These are phyloP conservation scores for Bombus waltoni DNA, from an alignment of 1,140 invertebrate genomes.

Conservation along the genomic window DNA sequence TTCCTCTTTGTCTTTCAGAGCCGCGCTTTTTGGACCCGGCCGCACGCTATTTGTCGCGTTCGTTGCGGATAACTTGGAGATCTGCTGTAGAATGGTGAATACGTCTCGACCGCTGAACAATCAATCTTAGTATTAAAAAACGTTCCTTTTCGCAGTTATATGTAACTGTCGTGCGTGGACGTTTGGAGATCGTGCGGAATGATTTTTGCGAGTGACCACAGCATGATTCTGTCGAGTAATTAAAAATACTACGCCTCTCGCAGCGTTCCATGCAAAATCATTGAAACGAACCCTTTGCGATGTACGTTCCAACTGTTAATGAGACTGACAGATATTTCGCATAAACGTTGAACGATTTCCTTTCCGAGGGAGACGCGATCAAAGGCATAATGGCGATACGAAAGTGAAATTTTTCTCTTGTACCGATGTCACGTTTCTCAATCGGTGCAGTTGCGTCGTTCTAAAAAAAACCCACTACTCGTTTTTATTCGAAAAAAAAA, in stretches of 20 bases:
- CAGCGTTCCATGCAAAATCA: no score
- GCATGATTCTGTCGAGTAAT: background rate
- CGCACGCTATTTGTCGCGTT: constrained; percentile 18
- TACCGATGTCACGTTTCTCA: no score
- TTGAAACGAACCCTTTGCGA: no score
- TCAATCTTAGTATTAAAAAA: background rate
- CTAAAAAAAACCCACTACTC: background rate
- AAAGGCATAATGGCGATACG: no score
- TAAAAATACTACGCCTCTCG: background rate
- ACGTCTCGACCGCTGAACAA: background rate
- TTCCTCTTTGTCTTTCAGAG: constrained; percentile 41
- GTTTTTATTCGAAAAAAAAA: background rate
- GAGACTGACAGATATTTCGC: no score
- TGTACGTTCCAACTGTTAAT: no score
- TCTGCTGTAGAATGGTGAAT: background rate
- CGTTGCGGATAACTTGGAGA: background rate
- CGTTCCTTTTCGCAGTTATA: background rate
- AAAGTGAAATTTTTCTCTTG: no score
- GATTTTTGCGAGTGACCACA: background rate
- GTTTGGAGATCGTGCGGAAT: background rate
- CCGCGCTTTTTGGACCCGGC: constrained; percentile 11
- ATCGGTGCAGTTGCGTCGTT: no score
- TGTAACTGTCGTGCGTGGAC: no score
- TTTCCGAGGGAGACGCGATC: no score
- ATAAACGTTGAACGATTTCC: no score